Percentiles rank a stretch among this genome's conserved stretches.
phyloP scores from a whole-genome alignment of 37 sponge, comb jelly and placozoan species.

The Diacarnus erythraeanus region DNA sequence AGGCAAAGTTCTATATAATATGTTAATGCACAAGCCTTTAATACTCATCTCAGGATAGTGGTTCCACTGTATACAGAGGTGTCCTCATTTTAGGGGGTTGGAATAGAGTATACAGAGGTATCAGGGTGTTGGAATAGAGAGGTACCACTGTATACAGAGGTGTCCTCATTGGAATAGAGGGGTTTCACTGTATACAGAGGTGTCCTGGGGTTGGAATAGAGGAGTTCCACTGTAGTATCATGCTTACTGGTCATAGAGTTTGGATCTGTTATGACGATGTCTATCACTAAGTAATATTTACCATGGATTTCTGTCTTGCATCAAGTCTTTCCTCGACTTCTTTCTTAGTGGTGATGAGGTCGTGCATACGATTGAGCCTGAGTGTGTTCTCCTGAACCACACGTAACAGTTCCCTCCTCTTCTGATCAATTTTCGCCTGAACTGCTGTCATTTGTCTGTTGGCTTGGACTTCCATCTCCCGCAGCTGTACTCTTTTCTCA shows the following conservation, averaged over 20 bases:
- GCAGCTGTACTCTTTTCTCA: conserved; percentile 72
- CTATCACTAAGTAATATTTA: conserved; percentile 13
- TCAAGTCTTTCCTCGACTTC: conserved; percentile 77
- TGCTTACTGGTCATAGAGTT: no score
- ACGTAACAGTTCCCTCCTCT: conserved; percentile 49
- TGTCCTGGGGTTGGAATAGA: no score
- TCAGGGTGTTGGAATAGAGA: no score
- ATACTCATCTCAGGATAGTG: no score
- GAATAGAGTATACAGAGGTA: no score
- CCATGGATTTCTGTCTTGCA: conserved; percentile 83
- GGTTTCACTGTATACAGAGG: no score
- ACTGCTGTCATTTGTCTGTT: conserved; percentile 16
- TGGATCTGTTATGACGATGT: neutral
- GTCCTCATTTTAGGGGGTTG: no score
- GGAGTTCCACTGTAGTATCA: no score
- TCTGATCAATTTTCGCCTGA: conserved; percentile 62
- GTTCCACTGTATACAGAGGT: no score
- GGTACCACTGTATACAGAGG: no score
- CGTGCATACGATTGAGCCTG: conserved; percentile 52
- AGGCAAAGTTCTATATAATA: neutral
- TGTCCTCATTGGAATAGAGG: no score
- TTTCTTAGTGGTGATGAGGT: conserved; percentile 57
- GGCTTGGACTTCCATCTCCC: conserved; percentile 45
- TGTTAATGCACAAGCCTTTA: neutral
- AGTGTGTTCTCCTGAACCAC: conserved; percentile 81